Percentiles rank a stretch among this genome's conserved stretches.
Evolutionary conservation across 2,113 vertebrate species (phyloP).

Genomic region (Cheirogaleus medius): DNA sequence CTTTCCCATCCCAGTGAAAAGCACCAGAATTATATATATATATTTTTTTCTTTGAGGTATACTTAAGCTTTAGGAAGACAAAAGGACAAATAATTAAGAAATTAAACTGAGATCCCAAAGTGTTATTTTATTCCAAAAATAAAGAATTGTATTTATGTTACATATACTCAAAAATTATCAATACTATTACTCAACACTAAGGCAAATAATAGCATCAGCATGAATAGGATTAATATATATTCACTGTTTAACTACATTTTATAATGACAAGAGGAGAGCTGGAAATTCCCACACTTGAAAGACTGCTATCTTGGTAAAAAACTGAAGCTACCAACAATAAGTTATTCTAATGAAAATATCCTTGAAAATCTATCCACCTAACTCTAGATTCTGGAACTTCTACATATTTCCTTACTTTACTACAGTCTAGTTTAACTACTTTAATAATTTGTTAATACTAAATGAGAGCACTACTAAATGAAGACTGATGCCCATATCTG

Average conservation of each 20-base stretch:
- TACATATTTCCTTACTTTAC: background rate
- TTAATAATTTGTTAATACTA: background rate
- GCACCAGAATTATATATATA: background rate
- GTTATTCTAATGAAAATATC: background rate
- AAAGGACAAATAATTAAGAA: constrained; percentile 38
- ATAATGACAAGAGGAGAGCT: background rate
- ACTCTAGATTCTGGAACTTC: background rate
- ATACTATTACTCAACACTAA: background rate
- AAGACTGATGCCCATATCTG: background rate
- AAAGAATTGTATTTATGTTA: background rate
- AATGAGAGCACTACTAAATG: background rate
- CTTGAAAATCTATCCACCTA: background rate
- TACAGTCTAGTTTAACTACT: background rate
- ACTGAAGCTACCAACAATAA: background rate
- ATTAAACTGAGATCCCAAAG: background rate
- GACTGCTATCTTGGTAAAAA: background rate
- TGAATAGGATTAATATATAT: constrained; percentile 22
- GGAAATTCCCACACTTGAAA: background rate
- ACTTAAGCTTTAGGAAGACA: constrained; percentile 3
- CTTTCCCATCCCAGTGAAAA: background rate
- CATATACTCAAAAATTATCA: background rate
- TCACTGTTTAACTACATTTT: background rate
- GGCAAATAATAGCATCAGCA: background rate
- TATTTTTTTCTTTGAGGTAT: background rate
- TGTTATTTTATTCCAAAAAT: constrained; percentile 45